A percentile compares a stretch with the other conserved stretches of the same genome.
These are phyloP conservation scores for Machimus atricapillus DNA, from an alignment of 2,888 invertebrate genomes.

Conservation along the genomic window DNA sequence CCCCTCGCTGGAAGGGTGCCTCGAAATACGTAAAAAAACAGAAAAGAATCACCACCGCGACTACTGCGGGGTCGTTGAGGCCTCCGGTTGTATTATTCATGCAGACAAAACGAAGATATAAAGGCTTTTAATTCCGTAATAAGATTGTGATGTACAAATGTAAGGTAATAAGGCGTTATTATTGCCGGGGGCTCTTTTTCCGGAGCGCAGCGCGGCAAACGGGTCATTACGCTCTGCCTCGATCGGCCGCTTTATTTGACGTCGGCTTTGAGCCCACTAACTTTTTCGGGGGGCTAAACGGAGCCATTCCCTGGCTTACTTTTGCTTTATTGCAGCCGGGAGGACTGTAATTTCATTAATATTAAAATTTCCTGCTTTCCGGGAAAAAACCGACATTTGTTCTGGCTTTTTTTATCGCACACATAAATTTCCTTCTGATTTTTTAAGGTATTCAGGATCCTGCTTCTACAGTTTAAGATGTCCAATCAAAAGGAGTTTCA, in stretches of 20 bases:
- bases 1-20: background rate
- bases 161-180: slow-evolving; percentile 48
- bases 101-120: slow-evolving; percentile 47
- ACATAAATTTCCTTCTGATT: background rate
- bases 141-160: slow-evolving; percentile 48
- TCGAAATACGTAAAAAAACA: background rate
- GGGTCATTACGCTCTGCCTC: background rate
- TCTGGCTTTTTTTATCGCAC: background rate
- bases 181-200: slow-evolving; percentile 32
- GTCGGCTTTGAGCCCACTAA: background rate
- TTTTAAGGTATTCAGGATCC: background rate
- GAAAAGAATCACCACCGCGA: slow-evolving; percentile 5
- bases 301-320: background rate
- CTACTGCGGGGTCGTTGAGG: slow-evolving; percentile 6
- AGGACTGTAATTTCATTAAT: background rate
- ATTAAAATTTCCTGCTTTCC: background rate
- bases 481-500: background rate
- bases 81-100: slow-evolving; percentile 44
- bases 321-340: background rate
- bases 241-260: background rate
- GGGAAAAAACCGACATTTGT: background rate
- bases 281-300: background rate
- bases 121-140: slow-evolving; percentile 48
- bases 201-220: background rate
- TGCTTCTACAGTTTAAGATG: background rate